Evolutionary conservation across 1,140 invertebrate genomes (phyloP), one percentile per base, ranked within the genome.

Genomic region (Drosophila miranda): DNA sequence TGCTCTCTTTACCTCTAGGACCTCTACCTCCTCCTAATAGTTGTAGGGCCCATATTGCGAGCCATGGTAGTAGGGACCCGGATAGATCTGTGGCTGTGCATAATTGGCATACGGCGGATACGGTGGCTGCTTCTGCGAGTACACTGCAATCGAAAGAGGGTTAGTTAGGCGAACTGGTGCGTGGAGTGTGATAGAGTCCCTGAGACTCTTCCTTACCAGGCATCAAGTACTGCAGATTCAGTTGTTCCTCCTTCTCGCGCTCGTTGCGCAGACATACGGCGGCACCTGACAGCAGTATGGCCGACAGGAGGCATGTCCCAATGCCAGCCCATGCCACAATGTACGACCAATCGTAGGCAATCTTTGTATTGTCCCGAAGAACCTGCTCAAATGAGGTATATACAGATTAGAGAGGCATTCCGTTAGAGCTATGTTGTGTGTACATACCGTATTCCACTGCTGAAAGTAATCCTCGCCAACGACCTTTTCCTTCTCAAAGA

Each of bases 191-290:
- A 26, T 26, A 0, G 19, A 19, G 19, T 19, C 19, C 19, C 19
- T 19, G 2, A 8, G 9, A 1, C 6, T 28, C 14, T n/a, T 16
- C n/a, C 93, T 93, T 95, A 98, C 97, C 96, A 92, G 97, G 97
- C 97, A 98, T 98, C 92, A 98, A 94, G 93, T 98, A 98, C 93
- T 98, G 97, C 96, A 98, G 97, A 93, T 98, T 98, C 93, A 97
- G 95, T 90, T 96, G 96, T 92, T 98, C 96, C 92, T 98, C 97
- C 91, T 95, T 94, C 92, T 98, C 96, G 91, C 96, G 94, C 92
- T 98, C 97, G 91, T 95, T 96, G 91, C 96, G 94, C 91, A 98
- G 94, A 92, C 97, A 98, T 92, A 98, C 96, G 80, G 97, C 97
- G 75, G 96, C 96, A 78, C 96, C 96, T 76, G 96, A 97, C 92